Base-by-base conservation (phyloP, 2,797 vertebrate species). In the Zalophus californianus region DNA sequence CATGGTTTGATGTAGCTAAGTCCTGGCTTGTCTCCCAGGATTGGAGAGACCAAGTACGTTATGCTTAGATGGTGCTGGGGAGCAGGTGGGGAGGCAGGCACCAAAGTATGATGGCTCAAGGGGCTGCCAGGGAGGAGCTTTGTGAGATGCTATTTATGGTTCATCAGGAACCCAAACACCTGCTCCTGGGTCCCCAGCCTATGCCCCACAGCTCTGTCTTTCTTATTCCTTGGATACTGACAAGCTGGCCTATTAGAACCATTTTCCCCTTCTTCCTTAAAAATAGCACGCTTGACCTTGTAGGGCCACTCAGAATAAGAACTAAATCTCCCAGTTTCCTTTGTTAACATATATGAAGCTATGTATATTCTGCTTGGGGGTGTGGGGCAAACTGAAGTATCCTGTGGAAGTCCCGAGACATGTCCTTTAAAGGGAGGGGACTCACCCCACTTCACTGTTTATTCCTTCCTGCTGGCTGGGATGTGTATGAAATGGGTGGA, bases 91-190 rank as follows among this genome's bases (percentile, higher is more conserved):
- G 62, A 93, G 64, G 54, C 20, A 72, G 72, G 80, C 54, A 54
- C 21, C 85, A 60, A 58, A 60, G 70, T 90, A 70, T 64, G 80
- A 83, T 35, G 87, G 23, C 41, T 79, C 8, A 13, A 35, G 11
- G 35, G 38, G 15, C 41, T 79, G 32, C 56, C 70, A 60, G 44
- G 23, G 23, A 70, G 60, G 38, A 89, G 38, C 90, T 80, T 18
- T 62, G 80, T 44, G 77, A 92, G 68, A 54, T 56, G 20, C 79
- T 94, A n/a, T 94, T 87, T 80, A 44, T 68, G n/a, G 50, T 88
- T 84, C 29, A 38, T 77, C 21, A 60, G 54, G 44, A 93, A 38
- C 66, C 32, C 77, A 60, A 64, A 82, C 66, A 68, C 29, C 90
- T 85, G 60, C 48, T 85, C 0, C 0, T 38, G n/a, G n/a, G 38